Evolutionary conservation across 2,113 vertebrate species (phyloP).

Genomic region (Melanotaenia duboulayi): DNA sequence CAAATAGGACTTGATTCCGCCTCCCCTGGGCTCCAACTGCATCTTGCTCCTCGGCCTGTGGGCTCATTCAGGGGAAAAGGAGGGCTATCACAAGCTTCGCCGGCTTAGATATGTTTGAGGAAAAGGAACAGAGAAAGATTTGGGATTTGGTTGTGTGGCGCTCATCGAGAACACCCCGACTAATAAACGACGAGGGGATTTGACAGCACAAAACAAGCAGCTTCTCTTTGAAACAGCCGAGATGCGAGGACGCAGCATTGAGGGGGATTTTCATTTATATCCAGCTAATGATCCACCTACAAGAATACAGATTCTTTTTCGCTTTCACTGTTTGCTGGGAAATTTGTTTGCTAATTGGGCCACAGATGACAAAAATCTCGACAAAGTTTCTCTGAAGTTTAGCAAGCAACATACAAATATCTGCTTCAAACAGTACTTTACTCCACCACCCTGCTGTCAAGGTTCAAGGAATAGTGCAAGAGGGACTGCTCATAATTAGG

Average conservation of each 20-base stretch:
- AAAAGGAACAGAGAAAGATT: slow-evolving; percentile 30
- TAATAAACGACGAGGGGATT: slow-evolving; percentile 80
- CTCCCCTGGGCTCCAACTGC: slow-evolving; percentile 86
- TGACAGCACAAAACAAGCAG: slow-evolving; percentile 34
- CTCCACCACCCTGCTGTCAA: not conserved
- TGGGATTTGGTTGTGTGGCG: slow-evolving; percentile 32
- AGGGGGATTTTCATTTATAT: slow-evolving; percentile 32
- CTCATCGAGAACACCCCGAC: slow-evolving; percentile 43
- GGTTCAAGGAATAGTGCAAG: slow-evolving; percentile 10
- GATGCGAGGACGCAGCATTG: slow-evolving; percentile 24
- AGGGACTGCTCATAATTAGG: slow-evolving; percentile 31
- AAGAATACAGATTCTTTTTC: not conserved
- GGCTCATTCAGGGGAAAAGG: slow-evolving; percentile 30
- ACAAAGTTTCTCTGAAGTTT: slow-evolving; percentile 54
- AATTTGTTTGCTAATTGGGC: slow-evolving; percentile 66
- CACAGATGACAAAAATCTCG: slow-evolving; percentile 49
- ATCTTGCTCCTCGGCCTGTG: slow-evolving; percentile 42
- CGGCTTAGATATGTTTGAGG: slow-evolving; percentile 52
- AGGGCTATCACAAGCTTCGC: slow-evolving; percentile 47
- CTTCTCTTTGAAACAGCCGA: slow-evolving; percentile 51
- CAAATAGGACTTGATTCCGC: slow-evolving; percentile 92
- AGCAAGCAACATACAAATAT: slow-evolving; percentile 37
- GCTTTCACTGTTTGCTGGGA: slow-evolving; percentile 28
- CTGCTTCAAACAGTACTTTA: slow-evolving; percentile 32
- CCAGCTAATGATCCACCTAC: slow-evolving; percentile 64